Evolutionary conservation across 2,113 vertebrate genomes (phyloP), one percentile per base, ranked within the genome.

Genomic region (Onychostruthus taczanowskii): DNA sequence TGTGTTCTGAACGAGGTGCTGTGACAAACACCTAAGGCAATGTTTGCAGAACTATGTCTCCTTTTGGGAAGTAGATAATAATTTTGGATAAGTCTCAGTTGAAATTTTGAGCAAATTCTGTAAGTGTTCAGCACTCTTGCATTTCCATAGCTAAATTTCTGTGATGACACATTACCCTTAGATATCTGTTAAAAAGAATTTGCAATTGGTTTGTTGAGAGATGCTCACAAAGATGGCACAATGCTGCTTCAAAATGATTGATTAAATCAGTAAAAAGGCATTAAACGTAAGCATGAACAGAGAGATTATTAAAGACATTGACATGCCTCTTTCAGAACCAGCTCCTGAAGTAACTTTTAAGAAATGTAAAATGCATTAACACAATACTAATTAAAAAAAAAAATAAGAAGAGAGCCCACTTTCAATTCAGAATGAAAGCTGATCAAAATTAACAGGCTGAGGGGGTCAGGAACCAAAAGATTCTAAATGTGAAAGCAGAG

Each of bases 381-480:
- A 82, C 63, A 80, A 88, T 61, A 17, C 17, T 53, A 87, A 84
- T 64, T 68, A 35, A 93, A 92, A 85, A 52, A 30, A 33, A 89
- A 92, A 87, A 52, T 58, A 87, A 76, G 73, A 88, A 75, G 41
- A 47, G 30, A 62, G 49, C 50, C 46, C 10, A 33, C 14, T 91
- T 94, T 58, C 84, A 95, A 87, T 79, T 91, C 66, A 53, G 44
- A 93, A 91, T 26, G 58, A 95, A 96, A 94, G 88, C 90, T 88
- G 75, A 91, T 93, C 69, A 95, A 95, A 96, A 93, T 97, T 92
- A 97, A 91, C 75, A 87, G 72, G 50, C 74, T 91, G 41, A 63
- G 30, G 46, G 81, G 96, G 95, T 96, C 96, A 91, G 90, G 68
- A 93, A 78, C 37, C 76, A 93, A 94, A 87, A 59, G 67, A 89